Percentiles rank a stretch among this genome's conserved stretches.
Evolutionary conservation across 1,140 invertebrate genomes (phyloP).

Genomic region (Habropoda laboriosa): DNA sequence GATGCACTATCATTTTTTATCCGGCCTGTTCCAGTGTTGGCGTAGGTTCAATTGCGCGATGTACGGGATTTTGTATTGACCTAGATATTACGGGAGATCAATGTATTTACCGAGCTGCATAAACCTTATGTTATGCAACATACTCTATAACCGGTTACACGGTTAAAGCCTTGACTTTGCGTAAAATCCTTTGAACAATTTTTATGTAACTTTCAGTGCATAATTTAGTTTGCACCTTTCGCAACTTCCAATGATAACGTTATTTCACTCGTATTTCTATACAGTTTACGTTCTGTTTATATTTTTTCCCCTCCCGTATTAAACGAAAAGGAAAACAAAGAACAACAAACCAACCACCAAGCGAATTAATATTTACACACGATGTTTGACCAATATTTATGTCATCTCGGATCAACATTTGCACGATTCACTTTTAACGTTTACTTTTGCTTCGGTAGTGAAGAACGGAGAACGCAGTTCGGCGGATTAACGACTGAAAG

Average conservation of each 20-base stretch:
- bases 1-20: constrained; percentile 21
- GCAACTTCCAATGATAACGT: not conserved
- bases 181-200: not conserved
- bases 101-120: constrained; percentile 37
- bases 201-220: not conserved
- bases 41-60: constrained; percentile 44
- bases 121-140: constrained; percentile 25
- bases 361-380: constrained; percentile 1
- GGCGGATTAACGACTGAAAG: not conserved
- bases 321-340: not conserved
- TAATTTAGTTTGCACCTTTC: no score
- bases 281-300: not conserved
- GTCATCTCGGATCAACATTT: constrained; percentile 7
- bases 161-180: not conserved
- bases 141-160: not conserved
- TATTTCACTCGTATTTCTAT: no score
- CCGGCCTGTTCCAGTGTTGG: constrained; percentile 13
- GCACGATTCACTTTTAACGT: not conserved
- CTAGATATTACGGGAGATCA: constrained; percentile 45
- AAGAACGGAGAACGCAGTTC: not conserved
- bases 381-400: constrained; percentile 18
- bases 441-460: not conserved
- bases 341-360: not conserved
- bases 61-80: constrained; percentile 48
- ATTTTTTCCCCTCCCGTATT: not conserved